phyloP scores from a whole-genome alignment of 2,113 vertebrate species.

The Cygnus buccinator region DNA sequence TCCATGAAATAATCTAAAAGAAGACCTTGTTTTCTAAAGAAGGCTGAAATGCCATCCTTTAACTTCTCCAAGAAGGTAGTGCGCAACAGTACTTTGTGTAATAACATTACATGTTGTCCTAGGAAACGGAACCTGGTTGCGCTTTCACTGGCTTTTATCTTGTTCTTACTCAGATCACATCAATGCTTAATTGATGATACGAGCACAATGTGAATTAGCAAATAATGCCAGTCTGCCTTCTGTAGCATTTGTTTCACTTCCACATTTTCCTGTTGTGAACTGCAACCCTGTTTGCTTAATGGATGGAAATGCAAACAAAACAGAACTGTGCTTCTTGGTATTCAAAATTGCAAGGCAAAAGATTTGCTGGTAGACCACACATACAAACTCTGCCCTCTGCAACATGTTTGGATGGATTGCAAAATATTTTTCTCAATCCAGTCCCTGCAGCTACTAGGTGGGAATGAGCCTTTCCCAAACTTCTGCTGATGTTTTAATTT shows the following conservation, averaged over 20 bases:
- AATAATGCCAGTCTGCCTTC: constrained; percentile 5
- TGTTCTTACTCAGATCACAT: neutral
- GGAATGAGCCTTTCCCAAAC: neutral
- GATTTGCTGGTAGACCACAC: neutral
- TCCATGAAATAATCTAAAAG: neutral
- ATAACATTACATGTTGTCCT: neutral
- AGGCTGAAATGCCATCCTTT: neutral
- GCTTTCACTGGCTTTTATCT: constrained; percentile 16
- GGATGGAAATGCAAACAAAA: neutral
- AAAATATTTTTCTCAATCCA: neutral
- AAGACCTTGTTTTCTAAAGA: neutral
- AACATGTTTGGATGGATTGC: neutral
- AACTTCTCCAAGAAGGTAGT: neutral
- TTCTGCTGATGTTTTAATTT: neutral
- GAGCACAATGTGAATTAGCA: neutral
- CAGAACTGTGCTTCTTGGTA: neutral
- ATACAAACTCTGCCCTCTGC: neutral
- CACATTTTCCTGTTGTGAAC: constrained; percentile 11
- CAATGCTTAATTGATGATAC: neutral
- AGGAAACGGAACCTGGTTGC: neutral
- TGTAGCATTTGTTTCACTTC: constrained; percentile 9
- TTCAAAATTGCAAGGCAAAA: neutral
- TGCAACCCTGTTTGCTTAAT: neutral
- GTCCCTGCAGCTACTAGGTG: neutral
- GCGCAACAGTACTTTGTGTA: neutral